Conservation (phyloP, 2,797 vertebrate genomes). For the Syndactyla subalaris region DNA sequence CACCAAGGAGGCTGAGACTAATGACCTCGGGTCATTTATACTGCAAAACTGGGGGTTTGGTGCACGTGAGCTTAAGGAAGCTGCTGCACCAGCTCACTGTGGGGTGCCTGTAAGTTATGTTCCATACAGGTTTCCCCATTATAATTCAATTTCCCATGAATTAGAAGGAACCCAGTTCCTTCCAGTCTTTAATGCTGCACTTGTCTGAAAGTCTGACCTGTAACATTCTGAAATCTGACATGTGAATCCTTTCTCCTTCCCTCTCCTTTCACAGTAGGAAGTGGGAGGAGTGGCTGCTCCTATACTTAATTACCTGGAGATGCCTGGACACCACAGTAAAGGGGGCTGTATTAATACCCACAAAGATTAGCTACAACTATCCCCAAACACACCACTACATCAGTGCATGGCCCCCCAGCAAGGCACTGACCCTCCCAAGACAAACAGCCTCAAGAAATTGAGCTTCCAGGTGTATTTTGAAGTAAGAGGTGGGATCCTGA, state of each 20-base stretch:
- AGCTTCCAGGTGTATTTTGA: not conserved
- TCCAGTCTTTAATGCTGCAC: not conserved
- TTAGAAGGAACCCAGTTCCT: not conserved
- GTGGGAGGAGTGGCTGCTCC: not conserved
- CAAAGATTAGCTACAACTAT: not conserved
- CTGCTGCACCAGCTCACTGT: not conserved
- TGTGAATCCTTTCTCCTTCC: not conserved
- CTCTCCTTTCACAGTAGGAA: not conserved
- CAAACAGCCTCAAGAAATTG: not conserved
- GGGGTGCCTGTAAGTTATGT: not conserved
- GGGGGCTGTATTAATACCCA: not conserved
- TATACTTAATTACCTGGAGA: not conserved
- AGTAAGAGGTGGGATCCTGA: not conserved
- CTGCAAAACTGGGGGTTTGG: fast-evolving
- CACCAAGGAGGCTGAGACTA: not conserved
- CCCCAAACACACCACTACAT: not conserved
- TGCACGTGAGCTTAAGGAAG: not conserved
- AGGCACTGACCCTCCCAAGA: not conserved
- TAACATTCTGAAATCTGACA: not conserved
- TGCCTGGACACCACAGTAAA: not conserved
- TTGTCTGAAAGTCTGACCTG: not conserved
- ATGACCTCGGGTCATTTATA: fast-evolving
- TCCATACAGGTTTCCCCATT: not conserved
- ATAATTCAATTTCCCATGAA: not conserved
- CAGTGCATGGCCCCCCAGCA: not conserved